Evolutionary conservation across 2,888 invertebrate genomes (phyloP).

Genomic region (Leucophenga maculata): DNA sequence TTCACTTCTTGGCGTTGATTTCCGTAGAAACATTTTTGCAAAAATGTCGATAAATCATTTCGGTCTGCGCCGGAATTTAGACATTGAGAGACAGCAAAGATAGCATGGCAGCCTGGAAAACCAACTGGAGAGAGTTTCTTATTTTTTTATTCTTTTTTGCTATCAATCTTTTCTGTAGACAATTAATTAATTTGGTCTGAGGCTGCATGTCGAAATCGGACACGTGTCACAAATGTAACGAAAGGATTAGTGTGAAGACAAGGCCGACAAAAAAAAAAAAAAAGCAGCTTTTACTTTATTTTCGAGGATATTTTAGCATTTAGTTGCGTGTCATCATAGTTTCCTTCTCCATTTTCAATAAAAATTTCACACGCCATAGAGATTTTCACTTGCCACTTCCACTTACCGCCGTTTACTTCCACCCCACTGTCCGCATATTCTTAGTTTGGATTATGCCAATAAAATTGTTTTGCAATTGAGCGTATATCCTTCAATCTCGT

Average conservation of each 20-base stretch:
- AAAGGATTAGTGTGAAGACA: slow-evolving; percentile 2
- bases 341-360: background rate
- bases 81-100: slow-evolving; percentile 9
- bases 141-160: slow-evolving; percentile 38
- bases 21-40: slow-evolving; percentile 43
- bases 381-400: background rate
- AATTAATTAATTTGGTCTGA: slow-evolving; percentile 57
- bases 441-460: slow-evolving; percentile 41
- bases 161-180: slow-evolving; percentile 57
- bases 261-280: too few relatives aligned
- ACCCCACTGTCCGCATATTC: background rate
- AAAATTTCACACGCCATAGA: slow-evolving; percentile 14
- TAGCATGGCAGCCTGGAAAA: slow-evolving; percentile 56
- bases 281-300: background rate
- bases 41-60: slow-evolving; percentile 60
- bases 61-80: slow-evolving; percentile 31
- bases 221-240: slow-evolving; percentile 14
- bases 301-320: too few relatives aligned
- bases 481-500: slow-evolving; percentile 26
- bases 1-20: slow-evolving; percentile 57
- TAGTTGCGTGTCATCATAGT: slow-evolving; percentile 18
- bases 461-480: slow-evolving; percentile 39
- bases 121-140: slow-evolving; percentile 45
- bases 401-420: background rate
- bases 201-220: background rate